phyloP scores from a whole-genome alignment of 1,140 invertebrate species.

The Polypedilum vanderplanki region DNA sequence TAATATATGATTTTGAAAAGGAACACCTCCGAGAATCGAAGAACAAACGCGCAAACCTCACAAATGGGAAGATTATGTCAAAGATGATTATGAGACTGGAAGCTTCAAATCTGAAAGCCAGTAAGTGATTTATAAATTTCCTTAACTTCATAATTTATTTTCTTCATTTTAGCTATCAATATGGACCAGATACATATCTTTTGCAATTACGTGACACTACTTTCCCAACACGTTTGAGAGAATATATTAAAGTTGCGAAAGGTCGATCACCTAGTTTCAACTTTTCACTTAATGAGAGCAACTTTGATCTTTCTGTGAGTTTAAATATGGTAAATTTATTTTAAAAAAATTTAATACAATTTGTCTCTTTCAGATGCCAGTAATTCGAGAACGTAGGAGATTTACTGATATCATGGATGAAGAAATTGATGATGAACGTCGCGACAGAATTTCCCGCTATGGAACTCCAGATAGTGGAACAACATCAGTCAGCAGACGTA shows the following conservation, averaged over 20 bases:
- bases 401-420: constrained; percentile 95
- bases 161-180: constrained; percentile 83
- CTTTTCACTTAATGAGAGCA: constrained; percentile 56
- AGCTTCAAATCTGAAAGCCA: constrained; percentile 77
- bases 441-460: constrained; percentile 70
- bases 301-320: constrained; percentile 68
- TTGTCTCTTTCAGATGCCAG: constrained; percentile 56
- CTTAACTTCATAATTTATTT: constrained; percentile 32
- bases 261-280: constrained; percentile 61
- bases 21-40: constrained; percentile 52
- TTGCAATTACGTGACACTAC: constrained; percentile 85
- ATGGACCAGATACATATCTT: constrained; percentile 92
- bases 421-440: constrained; percentile 86
- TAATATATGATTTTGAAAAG: no score
- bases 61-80: constrained; percentile 61
- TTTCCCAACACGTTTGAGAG: constrained; percentile 81
- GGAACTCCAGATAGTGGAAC: constrained; percentile 61
- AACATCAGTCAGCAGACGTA: constrained; percentile 50
- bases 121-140: constrained; percentile 50
- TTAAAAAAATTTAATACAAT: constrained; percentile 25
- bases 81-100: constrained; percentile 76
- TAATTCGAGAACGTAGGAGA: constrained; percentile 79
- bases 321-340: constrained; percentile 14
- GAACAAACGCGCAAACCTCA: constrained; percentile 47
- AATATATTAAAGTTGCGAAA: constrained; percentile 88